Evolutionary conservation across 2,797 vertebrate genomes (phyloP).

Genomic region (Adrianichthys oophorus): DNA sequence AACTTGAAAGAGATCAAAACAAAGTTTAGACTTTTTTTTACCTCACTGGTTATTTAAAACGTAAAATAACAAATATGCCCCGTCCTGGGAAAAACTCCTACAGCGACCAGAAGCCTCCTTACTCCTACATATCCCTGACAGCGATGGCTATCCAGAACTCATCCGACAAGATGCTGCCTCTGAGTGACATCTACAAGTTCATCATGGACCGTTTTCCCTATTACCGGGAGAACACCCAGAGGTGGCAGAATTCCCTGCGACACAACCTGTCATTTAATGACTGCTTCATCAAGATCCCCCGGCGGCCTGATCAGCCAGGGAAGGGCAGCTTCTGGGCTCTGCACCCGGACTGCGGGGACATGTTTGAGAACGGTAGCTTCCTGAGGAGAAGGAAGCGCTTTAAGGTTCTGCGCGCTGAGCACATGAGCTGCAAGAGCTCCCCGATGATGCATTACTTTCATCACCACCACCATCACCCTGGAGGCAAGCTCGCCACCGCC

Average conservation of each 20-base stretch:
- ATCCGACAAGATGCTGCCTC: slow-evolving; percentile 90
- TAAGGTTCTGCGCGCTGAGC: slow-evolving; percentile 85
- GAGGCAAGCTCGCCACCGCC: slow-evolving; percentile 68
- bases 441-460: slow-evolving; percentile 93
- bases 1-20: slow-evolving; percentile 7
- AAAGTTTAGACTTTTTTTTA: background rate
- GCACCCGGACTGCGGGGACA: slow-evolving; percentile 93
- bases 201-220: slow-evolving; percentile 96
- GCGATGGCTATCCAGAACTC: slow-evolving; percentile 96
- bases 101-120: slow-evolving; percentile 94
- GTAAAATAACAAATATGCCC: slow-evolving; percentile 79
- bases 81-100: slow-evolving; percentile 97
- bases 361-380: slow-evolving; percentile 96
- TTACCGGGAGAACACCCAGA: slow-evolving; percentile 93
- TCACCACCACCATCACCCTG: slow-evolving; percentile 74
- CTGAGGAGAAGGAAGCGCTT: slow-evolving; percentile 91
- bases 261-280: slow-evolving; percentile 96
- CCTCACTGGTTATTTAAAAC: slow-evolving; percentile 11
- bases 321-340: slow-evolving; percentile 95
- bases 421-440: slow-evolving; percentile 81
- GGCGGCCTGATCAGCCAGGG: slow-evolving; percentile 90
- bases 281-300: slow-evolving; percentile 94
- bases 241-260: slow-evolving; percentile 92
- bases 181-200: slow-evolving; percentile 96
- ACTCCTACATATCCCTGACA: slow-evolving; percentile 93